Percentiles rank a stretch among this genome's conserved stretches.
phyloP scores from a whole-genome alignment of 2,797 vertebrate species.

The Lophius americanus region DNA sequence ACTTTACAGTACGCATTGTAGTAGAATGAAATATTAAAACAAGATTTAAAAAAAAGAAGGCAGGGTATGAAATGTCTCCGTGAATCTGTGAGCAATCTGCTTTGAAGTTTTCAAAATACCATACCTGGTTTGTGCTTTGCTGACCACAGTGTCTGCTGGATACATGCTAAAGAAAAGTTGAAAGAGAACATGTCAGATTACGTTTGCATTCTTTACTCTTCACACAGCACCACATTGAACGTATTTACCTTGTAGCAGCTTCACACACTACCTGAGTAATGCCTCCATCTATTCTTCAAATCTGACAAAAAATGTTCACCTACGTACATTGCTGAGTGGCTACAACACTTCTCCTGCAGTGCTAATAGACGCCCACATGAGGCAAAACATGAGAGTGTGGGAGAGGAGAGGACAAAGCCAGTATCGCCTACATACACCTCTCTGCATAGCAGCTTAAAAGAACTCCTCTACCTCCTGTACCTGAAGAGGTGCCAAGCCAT shows the following conservation, averaged over 20 bases:
- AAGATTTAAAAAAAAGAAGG: neutral
- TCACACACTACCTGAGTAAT: constrained; percentile 39
- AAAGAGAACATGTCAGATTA: constrained; percentile 55
- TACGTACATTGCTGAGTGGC: constrained; percentile 49
- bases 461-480: constrained; percentile 63
- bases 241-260: constrained; percentile 53
- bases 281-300: constrained; percentile 38
- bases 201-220: constrained; percentile 37
- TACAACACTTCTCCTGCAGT: constrained; percentile 49
- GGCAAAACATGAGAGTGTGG: constrained; percentile 70
- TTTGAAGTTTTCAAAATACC: constrained; percentile 20
- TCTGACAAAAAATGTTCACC: constrained; percentile 50
- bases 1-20: constrained; percentile 3
- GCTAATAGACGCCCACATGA: constrained; percentile 69
- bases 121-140: constrained; percentile 98
- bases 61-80: constrained; percentile 2
- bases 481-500: constrained; percentile 71
- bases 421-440: constrained; percentile 63
- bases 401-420: constrained; percentile 74
- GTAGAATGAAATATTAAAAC: constrained; percentile 20
- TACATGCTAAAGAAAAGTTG: constrained; percentile 86
- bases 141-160: constrained; percentile 98
- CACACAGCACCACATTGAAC: constrained; percentile 51
- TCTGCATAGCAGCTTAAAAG: constrained; percentile 65
- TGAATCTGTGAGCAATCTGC: constrained; percentile 16